Base-by-base conservation (phyloP, 92 coral and sea anemone genomes). In the Pocillopora grandis region DNA sequence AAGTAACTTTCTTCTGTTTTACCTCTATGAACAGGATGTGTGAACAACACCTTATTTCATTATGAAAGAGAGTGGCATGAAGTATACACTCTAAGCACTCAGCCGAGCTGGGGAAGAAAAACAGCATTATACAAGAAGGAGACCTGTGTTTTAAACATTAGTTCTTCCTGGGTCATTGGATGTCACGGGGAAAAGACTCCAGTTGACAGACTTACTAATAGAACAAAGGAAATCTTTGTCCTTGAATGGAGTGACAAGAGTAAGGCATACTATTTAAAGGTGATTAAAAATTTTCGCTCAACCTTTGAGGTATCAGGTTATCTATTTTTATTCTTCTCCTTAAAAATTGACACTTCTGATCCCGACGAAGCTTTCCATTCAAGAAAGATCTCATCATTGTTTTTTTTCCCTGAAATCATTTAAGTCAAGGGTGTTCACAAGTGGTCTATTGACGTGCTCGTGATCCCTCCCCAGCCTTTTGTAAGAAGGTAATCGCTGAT, bases 131-230 rank as follows among this genome's bases (percentile, higher is more conserved):
- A 2, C 1, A 5, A 6, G 3, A 2, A 33, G 23, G 20, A 0
- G 16, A 0, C 0, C 76, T 71, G 76, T n/a, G 19, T 3, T 27
- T n/a, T 71, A 36, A 71, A 5, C 76, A 15, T 17, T 20, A 71
- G 21, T 71, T 13, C 56, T 71, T 71, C 76, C n/a, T 71, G 76
- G 76, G 37, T 14, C 19, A 37, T 71, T 15, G 76, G 76, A 36
- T 71, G 76, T 71, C 1, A 5, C 15, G 76, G 76, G 58, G 75
- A 71, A 42, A 36, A 36, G 13, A 0, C 8, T 2, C 75, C 75
- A 0, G 17, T 71, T 5, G 57, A 15, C 9, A 0, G 0, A 1
- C 19, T 6, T 20, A 62, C 66, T 19, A 16, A 62, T 19, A 16
- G 19, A 13, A 62, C 66, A 62, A 62, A 16, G 66, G 5, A 62